Base-by-base conservation (phyloP, 2,797 vertebrate species). In the Ataeniobius toweri region DNA sequence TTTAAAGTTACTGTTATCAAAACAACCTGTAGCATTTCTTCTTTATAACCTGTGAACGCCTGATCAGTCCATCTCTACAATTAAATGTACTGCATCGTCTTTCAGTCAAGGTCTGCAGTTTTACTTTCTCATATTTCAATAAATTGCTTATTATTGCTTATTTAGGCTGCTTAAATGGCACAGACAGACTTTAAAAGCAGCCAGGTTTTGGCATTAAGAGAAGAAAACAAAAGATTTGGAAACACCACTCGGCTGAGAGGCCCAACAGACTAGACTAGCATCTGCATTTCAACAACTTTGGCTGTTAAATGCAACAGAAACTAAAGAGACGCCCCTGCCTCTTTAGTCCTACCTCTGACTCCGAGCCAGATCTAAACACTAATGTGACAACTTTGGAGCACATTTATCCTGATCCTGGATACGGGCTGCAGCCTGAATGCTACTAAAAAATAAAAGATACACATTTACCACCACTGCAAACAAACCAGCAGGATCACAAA, bases 331-430 rank as follows among this genome's bases (percentile, higher is more conserved):
- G 0, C 22, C 20, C 4, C 7, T 24, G 56, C 31, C 50, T 76
- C 20, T 48, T 78, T 74, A 76, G 78, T 77, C 80, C 65, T 63
- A 55, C 72, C 58, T 24, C 44, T 85, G 85, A 85, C 75, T 70
- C 6, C 13, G 20, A 3, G 51, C 78, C 88, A 79, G 12, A n/a
- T 73, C 50, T 50, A 26, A 70, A 73, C 83, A 82, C 83, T 84
- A 86, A 88, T 85, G 77, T 80, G 81, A 90, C 89, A 84, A 77
- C 65, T 78, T 84, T 83, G 71, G 65, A 81, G 69, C 22, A 28
- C n/a, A 68, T 48, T 20, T n/a, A 31, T 65, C 61, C 74, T 74
- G 77, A 78, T 69, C 70, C 65, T 28, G 81, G 75, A 79, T 75
- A 81, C 72, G 83, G 6, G 0, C 20, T 82, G 77, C 78, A 70